Evolutionary conservation across 2,888 invertebrate genomes (phyloP), one percentile per base, ranked within the genome.

Genomic region (Miltochrista miniata): DNA sequence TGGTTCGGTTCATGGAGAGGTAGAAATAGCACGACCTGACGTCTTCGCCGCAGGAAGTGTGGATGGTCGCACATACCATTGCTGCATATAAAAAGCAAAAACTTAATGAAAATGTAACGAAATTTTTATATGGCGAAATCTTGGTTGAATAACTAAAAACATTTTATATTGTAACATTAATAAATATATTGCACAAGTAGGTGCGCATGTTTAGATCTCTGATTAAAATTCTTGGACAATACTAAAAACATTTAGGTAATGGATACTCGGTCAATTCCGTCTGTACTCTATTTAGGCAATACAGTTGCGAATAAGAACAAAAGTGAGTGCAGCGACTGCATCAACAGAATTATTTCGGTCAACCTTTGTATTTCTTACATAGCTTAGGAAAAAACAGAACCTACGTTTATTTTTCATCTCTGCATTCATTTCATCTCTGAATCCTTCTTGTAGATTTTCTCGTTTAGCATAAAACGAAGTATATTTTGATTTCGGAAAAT

Each of bases 1-100:
- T 68, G 55, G 60, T 69, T 59, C 71, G 77, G 85, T 87, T 86
- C 82, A 87, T 74, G 85, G 83, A 82, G 81, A 84, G 72, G 81
- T 83, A 80, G 79, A 86, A 87, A 87, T 87, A 87, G 82, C 79
- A 84, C 71, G 79, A 85, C 81, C 86, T 84, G 86, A 81, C 84
- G 59, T 54, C 46, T 76, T 74, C 61, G 57, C 45, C 77, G 74
- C 88, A 84, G 88, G 89, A 87, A 87, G 83, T 81, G 76, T 73
- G 81, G 76, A 68, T 79, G 79, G 74, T 57, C 74, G 79, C 70
- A 66, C 80, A 71, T 64, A 71, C 75, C 60, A 70, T 64, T 70
- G 61, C 58, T 59, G 68, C 35, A 24, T 62, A 68, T 67, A 66
- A 59, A 63, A 51, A 64, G 3, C 67, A 67, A 59, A 63, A 54